These are phyloP conservation scores for Leuciscus waleckii DNA, from an alignment of 2,797 vertebrate species.

Conservation along the genomic window DNA sequence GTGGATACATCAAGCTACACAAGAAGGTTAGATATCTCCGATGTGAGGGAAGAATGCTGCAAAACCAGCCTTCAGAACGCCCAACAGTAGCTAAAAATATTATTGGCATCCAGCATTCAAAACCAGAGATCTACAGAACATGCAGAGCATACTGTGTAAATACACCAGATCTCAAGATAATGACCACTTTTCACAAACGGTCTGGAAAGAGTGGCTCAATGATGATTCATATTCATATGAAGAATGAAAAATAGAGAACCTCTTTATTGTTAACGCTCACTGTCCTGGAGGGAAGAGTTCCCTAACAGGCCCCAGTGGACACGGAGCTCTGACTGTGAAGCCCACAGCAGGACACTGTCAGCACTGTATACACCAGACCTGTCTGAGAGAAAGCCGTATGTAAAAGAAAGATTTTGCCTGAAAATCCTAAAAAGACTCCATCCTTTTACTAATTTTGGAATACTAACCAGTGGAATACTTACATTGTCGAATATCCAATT, in stretches of 20 bases:
- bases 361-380: constrained; percentile 46
- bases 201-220: not conserved
- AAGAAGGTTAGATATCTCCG: not conserved
- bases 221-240: constrained; percentile 11
- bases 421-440: constrained; percentile 9
- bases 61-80: not conserved
- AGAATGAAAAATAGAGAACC: not conserved
- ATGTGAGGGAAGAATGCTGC: not conserved
- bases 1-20: not conserved
- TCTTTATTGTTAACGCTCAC: constrained; percentile 36
- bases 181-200: constrained; percentile 5
- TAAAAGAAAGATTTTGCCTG: constrained; percentile 14
- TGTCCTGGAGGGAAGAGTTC: constrained; percentile 40
- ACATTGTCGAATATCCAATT: not conserved
- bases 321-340: constrained; percentile 32
- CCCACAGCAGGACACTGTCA: constrained; percentile 57
- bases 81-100: not conserved
- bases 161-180: not conserved
- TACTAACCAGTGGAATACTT: constrained; percentile 1
- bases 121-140: not conserved
- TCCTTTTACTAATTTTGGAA: constrained; percentile 1
- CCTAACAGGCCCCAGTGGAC: constrained; percentile 37
- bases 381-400: constrained; percentile 22
- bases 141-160: not conserved
- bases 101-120: not conserved